These are phyloP conservation scores for Melanotaenia maccullochi DNA, from an alignment of 2,797 vertebrate species.

Conservation along the genomic window DNA sequence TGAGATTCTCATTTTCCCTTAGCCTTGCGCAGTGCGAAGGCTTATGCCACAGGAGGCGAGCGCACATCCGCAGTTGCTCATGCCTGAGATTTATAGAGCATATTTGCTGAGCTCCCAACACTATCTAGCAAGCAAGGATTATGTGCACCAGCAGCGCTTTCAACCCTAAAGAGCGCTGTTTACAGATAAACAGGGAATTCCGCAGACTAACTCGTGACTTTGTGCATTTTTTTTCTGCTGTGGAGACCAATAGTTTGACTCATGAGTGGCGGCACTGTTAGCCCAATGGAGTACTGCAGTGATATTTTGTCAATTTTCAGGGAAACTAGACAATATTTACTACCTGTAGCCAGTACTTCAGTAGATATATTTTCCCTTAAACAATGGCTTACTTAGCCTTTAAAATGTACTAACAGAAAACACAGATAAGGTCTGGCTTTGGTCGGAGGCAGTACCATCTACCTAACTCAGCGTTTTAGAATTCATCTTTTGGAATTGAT, in stretches of 20 bases:
- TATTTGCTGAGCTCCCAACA: slow-evolving; percentile 54
- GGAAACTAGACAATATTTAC: neutral
- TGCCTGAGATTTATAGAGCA: slow-evolving; percentile 70
- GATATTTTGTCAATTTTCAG: slow-evolving; percentile 23
- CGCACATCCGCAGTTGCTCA: slow-evolving; percentile 72
- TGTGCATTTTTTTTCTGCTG: slow-evolving; percentile 22
- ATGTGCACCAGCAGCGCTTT: slow-evolving; percentile 36
- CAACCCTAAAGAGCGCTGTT: slow-evolving; percentile 25
- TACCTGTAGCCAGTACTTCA: neutral
- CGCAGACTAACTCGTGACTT: slow-evolving; percentile 37
- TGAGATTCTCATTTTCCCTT: slow-evolving; percentile 48
- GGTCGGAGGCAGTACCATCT: neutral
- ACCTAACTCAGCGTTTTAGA: neutral
- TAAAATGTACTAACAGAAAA: neutral
- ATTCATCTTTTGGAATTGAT: too few relatives aligned
- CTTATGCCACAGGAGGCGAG: slow-evolving; percentile 59
- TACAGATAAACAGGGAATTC: slow-evolving; percentile 25
- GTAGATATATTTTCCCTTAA: neutral
- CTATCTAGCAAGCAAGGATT: slow-evolving; percentile 30
- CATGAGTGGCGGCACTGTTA: slow-evolving; percentile 16
- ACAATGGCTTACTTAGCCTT: neutral
- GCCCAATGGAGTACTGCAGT: slow-evolving; percentile 24
- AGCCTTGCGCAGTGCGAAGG: slow-evolving; percentile 72
- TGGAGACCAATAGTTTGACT: slow-evolving; percentile 25
- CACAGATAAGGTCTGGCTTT: neutral